Percentiles rank a stretch among this genome's conserved stretches.
Evolutionary conservation across 2,888 invertebrate species (phyloP).

Genomic region (Hirtodrosophila histrioides): DNA sequence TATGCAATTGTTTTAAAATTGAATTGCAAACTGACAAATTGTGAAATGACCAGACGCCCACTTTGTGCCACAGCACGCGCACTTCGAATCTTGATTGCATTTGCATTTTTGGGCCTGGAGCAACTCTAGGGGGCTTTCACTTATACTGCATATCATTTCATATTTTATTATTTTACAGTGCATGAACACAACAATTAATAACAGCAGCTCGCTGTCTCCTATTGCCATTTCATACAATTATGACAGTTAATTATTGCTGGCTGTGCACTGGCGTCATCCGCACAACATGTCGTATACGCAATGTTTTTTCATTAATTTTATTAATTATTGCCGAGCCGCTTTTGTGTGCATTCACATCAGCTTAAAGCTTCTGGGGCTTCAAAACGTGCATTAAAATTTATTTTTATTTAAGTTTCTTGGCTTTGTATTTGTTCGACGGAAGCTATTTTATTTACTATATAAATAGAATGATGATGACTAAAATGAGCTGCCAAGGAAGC

Average conservation of each 20-base stretch:
- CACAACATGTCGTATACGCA: conserved; percentile 28
- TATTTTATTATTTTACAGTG: not conserved
- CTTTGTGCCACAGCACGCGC: not conserved
- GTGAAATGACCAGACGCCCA: conserved; percentile 1
- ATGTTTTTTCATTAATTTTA: conserved; percentile 17
- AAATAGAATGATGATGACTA: too few species aligned
- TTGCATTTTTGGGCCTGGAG: conserved; percentile 8
- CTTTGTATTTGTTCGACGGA: not conserved
- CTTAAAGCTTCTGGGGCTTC: not conserved
- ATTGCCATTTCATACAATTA: conserved; percentile 24
- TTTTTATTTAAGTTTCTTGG: too few species aligned
- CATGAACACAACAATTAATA: conserved; percentile 12
- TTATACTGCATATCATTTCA: too few species aligned
- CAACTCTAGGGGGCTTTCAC: not conserved
- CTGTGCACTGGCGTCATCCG: conserved; percentile 12
- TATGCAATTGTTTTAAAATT: conserved; percentile 73
- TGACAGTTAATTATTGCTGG: conserved; percentile 23
- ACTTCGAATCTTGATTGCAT: conserved; percentile 27
- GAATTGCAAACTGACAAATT: conserved; percentile 32
- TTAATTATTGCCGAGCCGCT: conserved; percentile 7
- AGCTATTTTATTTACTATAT: too few species aligned
- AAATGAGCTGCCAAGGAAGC: too few species aligned
- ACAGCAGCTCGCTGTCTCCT: conserved; percentile 16
- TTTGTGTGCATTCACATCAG: not conserved
- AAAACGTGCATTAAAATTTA: not conserved